These are phyloP conservation scores for Tortricodes alternella DNA, from an alignment of 2,888 invertebrate species.

Conservation along the genomic window DNA sequence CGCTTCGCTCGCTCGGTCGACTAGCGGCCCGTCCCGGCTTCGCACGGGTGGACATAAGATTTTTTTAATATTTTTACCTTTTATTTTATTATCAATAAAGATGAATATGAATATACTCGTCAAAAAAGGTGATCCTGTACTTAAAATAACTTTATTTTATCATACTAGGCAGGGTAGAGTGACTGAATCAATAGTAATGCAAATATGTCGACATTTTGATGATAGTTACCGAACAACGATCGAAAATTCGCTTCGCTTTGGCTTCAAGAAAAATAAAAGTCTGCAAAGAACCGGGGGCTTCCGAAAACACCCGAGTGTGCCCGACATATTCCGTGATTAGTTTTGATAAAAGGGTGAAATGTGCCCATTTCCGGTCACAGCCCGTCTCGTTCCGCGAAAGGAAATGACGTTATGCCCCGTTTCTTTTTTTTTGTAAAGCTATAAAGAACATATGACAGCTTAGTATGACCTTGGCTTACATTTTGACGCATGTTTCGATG, in stretches of 20 bases:
- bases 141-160: too few relatives aligned
- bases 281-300: neutral
- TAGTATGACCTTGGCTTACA: slow-evolving; percentile 9
- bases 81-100: too few relatives aligned
- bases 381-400: slow-evolving; percentile 16
- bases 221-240: too few relatives aligned
- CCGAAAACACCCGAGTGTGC: neutral
- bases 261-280: neutral
- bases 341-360: slow-evolving; percentile 30
- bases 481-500: neutral
- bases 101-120: too few relatives aligned
- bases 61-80: too few relatives aligned
- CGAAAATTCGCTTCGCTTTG: neutral
- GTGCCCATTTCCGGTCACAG: slow-evolving; percentile 27
- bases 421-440: slow-evolving; percentile 26
- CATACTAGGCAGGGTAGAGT: too few relatives aligned
- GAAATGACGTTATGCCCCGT: slow-evolving; percentile 26
- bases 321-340: slow-evolving; percentile 25
- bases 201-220: neutral
- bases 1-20: too few relatives aligned
- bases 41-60: too few relatives aligned
- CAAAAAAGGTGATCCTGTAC: too few relatives aligned
- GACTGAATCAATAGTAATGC: too few relatives aligned
- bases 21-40: too few relatives aligned
- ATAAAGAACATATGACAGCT: slow-evolving; percentile 19